A percentile compares a stretch with the other conserved stretches of the same genome.
These are phyloP conservation scores for Erebia palarica DNA, from an alignment of 2,888 invertebrate species.

Conservation along the genomic window DNA sequence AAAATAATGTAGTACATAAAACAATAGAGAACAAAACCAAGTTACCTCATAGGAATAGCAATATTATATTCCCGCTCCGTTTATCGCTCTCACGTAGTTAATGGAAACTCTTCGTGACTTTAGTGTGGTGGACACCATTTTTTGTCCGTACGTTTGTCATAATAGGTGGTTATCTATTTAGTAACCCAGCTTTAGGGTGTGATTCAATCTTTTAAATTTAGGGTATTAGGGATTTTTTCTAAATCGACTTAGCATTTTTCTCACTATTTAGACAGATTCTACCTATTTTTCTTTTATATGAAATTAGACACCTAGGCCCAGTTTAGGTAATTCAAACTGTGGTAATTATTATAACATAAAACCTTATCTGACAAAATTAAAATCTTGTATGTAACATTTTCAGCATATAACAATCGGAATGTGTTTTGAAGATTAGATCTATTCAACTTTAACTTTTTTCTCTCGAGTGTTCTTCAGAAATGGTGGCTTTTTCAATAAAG, in stretches of 20 bases:
- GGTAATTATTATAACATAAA: too few species aligned
- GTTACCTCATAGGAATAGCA: too few species aligned
- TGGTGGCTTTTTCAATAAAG: too few species aligned
- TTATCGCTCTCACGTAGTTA: constrained; percentile 38
- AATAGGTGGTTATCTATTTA: constrained; percentile 64
- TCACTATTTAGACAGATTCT: not conserved
- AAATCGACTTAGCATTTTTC: constrained; percentile 10
- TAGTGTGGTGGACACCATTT: constrained; percentile 53
- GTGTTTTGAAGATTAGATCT: too few species aligned
- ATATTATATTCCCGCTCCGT: too few species aligned
- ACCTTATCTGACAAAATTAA: too few species aligned
- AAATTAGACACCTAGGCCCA: not conserved
- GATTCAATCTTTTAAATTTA: constrained; percentile 42
- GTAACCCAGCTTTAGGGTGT: constrained; percentile 50
- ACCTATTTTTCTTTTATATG: not conserved
- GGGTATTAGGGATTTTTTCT: constrained; percentile 15
- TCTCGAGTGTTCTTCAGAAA: too few species aligned
- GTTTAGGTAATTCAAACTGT: not conserved
- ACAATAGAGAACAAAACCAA: too few species aligned
- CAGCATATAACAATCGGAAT: too few species aligned
- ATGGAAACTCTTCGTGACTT: constrained; percentile 29
- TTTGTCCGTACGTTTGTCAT: constrained; percentile 60
- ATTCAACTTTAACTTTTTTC: too few species aligned
- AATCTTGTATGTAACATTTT: too few species aligned
- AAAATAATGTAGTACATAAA: too few species aligned